A percentile compares a stretch with the other conserved stretches of the same genome.
These are phyloP conservation scores for Aporophyla nigra DNA, from an alignment of 2,888 invertebrate genomes.

Conservation along the genomic window DNA sequence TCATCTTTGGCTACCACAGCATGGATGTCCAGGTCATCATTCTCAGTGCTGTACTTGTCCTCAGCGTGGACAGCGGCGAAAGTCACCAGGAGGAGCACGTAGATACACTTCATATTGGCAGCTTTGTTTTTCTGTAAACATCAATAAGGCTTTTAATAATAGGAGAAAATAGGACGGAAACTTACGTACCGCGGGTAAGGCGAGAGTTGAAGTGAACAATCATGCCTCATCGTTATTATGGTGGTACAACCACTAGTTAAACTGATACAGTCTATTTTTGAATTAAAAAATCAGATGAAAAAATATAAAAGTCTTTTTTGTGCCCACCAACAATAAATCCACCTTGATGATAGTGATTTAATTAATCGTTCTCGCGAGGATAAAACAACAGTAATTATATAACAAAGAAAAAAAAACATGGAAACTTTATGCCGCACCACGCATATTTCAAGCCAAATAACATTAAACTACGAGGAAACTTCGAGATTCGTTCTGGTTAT, in stretches of 20 bases:
- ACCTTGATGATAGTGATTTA: neutral
- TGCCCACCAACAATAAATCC: neutral
- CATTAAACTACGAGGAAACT: neutral
- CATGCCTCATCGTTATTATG: neutral
- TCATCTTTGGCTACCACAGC: slow-evolving; percentile 68
- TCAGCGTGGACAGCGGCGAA: slow-evolving; percentile 67
- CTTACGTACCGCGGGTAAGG: neutral
- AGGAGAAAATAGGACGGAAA: neutral
- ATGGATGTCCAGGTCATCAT: slow-evolving; percentile 81
- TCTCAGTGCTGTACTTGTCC: slow-evolving; percentile 77
- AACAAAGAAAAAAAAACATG: neutral
- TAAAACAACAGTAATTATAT: slow-evolving; percentile 1
- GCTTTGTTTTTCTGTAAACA: slow-evolving; percentile 17
- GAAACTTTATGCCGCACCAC: neutral
- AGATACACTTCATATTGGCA: slow-evolving; percentile 75
- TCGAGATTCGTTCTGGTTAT: slow-evolving; percentile 13
- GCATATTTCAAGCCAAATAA: neutral
- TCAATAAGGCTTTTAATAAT: neutral
- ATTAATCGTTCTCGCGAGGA: neutral
- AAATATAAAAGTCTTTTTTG: neutral
- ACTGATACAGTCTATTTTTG: neutral
- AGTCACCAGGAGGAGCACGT: slow-evolving; percentile 69
- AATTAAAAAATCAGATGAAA: no score
- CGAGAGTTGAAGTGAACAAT: neutral
- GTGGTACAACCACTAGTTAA: neutral